Percentiles rank a stretch among this genome's conserved stretches.
Conservation (phyloP, 2,888 invertebrate genomes). For the Archips xylosteana region DNA sequence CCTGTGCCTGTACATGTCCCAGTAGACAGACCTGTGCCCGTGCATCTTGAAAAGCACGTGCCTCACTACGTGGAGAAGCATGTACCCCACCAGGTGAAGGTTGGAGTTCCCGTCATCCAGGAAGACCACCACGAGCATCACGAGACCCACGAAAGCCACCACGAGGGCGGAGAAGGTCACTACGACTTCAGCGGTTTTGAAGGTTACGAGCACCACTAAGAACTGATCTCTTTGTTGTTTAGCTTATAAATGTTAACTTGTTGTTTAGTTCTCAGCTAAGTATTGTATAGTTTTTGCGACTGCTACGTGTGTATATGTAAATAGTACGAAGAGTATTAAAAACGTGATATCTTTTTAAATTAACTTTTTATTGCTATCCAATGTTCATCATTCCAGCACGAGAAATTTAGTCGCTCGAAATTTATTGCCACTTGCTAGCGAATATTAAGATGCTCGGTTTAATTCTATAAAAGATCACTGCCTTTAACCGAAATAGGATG, state of each 20-base stretch:
- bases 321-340: conserved; percentile 82
- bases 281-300: conserved; percentile 65
- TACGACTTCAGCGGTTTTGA: conserved; percentile 55
- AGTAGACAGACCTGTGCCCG: conserved; percentile 86
- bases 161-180: conserved; percentile 49
- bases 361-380: background rate
- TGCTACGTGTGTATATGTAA: conserved; percentile 67
- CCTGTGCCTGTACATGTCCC: conserved; percentile 88
- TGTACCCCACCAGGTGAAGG: conserved; percentile 89
- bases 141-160: conserved; percentile 51
- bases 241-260: conserved; percentile 82
- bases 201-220: conserved; percentile 75
- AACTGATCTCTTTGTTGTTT: conserved; percentile 80
- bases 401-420: background rate
- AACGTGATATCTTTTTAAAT: conserved; percentile 62
- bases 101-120: conserved; percentile 87
- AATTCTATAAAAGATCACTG: background rate
- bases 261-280: conserved; percentile 73
- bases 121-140: conserved; percentile 58
- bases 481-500: no score
- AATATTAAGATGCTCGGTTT: background rate
- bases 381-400: background rate
- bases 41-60: conserved; percentile 88
- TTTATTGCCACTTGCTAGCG: background rate
- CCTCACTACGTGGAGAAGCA: conserved; percentile 88